These are phyloP conservation scores for Nicator chloris DNA, from an alignment of 2,113 vertebrate species.

Conservation along the genomic window DNA sequence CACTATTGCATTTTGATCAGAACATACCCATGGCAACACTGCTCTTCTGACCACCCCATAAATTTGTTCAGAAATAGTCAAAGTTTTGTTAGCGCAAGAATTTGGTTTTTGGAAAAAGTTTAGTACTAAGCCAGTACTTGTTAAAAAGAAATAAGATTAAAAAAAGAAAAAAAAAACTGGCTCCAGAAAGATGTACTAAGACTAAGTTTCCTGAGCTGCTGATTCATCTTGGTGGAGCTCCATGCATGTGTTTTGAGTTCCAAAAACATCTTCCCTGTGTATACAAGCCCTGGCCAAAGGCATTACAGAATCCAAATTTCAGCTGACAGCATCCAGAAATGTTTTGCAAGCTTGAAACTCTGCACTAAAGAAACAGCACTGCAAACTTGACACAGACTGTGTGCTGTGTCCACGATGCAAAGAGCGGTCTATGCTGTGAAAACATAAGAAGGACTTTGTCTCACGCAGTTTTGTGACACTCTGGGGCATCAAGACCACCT, in stretches of 20 bases:
- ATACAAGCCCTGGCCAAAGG: conserved; percentile 36
- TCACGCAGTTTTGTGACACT: background rate
- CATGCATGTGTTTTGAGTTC: conserved; percentile 1
- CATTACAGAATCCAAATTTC: conserved; percentile 47
- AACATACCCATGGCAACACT: background rate
- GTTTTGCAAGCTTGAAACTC: conserved; percentile 20
- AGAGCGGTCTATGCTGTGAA: background rate
- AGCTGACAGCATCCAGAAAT: conserved; percentile 25
- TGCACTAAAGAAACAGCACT: background rate
- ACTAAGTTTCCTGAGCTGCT: conserved; percentile 54
- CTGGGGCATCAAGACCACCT: background rate
- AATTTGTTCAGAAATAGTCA: background rate
- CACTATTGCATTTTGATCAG: background rate
- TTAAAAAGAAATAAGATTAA: background rate
- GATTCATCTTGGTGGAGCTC: conserved; percentile 67
- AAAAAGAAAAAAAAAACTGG: background rate
- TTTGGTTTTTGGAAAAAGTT: background rate
- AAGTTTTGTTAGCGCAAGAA: background rate
- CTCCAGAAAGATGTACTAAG: background rate
- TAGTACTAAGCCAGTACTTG: background rate
- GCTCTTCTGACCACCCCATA: background rate
- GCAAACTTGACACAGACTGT: background rate
- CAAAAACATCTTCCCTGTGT: conserved; percentile 54
- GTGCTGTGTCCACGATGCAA: background rate
- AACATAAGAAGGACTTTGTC: background rate